A percentile compares a stretch with the other conserved stretches of the same genome.
Conservation (phyloP, 2,888 invertebrate species). For the Drosophila anomalata region DNA sequence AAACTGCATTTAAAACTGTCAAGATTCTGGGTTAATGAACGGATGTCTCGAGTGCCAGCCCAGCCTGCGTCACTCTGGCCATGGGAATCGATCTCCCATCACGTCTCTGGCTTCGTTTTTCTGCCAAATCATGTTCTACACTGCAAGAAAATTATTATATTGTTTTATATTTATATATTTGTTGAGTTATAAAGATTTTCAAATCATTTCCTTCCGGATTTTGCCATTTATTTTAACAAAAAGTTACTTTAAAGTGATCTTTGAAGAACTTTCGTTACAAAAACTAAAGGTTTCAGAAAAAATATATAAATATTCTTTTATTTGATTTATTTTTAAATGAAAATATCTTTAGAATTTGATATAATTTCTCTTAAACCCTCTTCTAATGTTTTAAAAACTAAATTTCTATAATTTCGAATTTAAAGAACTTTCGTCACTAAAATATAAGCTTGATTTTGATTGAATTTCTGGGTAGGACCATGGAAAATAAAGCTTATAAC, state of each 20-base stretch:
- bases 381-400: too few relatives aligned
- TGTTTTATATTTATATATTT: background rate
- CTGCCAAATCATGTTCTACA: constrained; percentile 48
- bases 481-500: too few relatives aligned
- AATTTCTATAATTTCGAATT: too few relatives aligned
- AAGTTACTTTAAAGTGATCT: too few relatives aligned
- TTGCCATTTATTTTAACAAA: background rate
- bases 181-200: too few relatives aligned
- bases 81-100: constrained; percentile 43
- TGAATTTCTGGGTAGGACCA: too few relatives aligned
- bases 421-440: background rate
- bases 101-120: constrained; percentile 10
- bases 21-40: constrained; percentile 69
- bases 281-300: constrained; percentile 27
- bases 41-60: constrained; percentile 54
- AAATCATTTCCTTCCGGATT: too few relatives aligned
- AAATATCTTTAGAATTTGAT: too few relatives aligned
- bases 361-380: background rate
- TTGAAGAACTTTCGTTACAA: constrained; percentile 60
- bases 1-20: constrained; percentile 51
- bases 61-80: constrained; percentile 14
- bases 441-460: too few relatives aligned
- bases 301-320: too few relatives aligned
- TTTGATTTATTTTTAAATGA: too few relatives aligned
- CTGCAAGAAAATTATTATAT: background rate